Conservation (phyloP, 2,888 invertebrate species). For the Hypselothyrea guttata region DNA sequence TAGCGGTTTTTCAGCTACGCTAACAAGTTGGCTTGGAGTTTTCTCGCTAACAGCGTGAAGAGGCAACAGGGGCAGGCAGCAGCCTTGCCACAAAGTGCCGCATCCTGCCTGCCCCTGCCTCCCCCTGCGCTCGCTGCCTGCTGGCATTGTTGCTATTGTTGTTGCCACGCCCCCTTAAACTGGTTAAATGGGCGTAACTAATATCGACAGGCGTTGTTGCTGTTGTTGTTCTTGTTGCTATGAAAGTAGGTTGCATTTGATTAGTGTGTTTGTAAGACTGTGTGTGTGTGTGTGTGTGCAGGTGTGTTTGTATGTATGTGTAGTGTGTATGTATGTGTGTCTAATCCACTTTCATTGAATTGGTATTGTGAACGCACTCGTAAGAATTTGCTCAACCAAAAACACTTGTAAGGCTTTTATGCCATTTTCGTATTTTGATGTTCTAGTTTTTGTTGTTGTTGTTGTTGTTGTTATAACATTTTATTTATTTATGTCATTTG, state of each 20-base stretch:
- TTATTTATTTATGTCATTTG: slow-evolving; percentile 38
- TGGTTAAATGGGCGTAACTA: slow-evolving; percentile 65
- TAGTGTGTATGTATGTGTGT: slow-evolving; percentile 13
- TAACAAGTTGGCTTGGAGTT: slow-evolving; percentile 18
- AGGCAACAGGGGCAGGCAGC: background rate
- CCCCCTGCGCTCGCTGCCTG: background rate
- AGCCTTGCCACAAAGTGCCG: slow-evolving; percentile 38
- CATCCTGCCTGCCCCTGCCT: slow-evolving; percentile 39
- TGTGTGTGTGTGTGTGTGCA: slow-evolving; percentile 8
- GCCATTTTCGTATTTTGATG: slow-evolving; percentile 10
- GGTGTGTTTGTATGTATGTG: slow-evolving; percentile 1
- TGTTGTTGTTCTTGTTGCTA: slow-evolving; percentile 26
- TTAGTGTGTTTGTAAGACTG: slow-evolving; percentile 12
- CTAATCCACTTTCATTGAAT: slow-evolving; percentile 72
- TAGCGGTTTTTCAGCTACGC: slow-evolving; percentile 7
- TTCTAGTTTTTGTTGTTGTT: slow-evolving; percentile 5
- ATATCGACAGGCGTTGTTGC: slow-evolving; percentile 59
- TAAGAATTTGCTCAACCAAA: slow-evolving; percentile 32
- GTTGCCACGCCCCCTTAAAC: slow-evolving; percentile 50
- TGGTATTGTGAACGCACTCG: slow-evolving; percentile 38
- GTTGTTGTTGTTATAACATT: slow-evolving; percentile 6
- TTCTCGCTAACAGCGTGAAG: background rate
- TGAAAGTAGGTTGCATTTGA: slow-evolving; percentile 56
- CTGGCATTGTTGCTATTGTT: too few relatives aligned
- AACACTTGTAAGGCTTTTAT: slow-evolving; percentile 67